phyloP scores from a whole-genome alignment of 2,113 vertebrate genomes.

The Bujurquina vittata region DNA sequence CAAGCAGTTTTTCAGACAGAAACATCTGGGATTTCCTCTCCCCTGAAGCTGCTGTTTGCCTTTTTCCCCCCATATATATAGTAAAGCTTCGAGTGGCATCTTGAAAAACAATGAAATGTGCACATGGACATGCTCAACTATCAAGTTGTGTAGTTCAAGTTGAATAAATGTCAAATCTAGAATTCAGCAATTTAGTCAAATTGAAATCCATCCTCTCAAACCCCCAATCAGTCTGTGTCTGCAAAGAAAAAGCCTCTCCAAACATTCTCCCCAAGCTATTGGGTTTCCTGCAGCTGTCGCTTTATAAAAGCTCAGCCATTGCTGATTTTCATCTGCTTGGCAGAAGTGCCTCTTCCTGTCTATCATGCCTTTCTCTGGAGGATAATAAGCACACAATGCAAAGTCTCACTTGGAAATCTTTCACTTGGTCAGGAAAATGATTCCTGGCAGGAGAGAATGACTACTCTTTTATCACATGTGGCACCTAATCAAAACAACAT shows the following conservation, averaged over 20 bases:
- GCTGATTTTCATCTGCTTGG: slow-evolving; percentile 73
- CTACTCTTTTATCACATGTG: slow-evolving; percentile 53
- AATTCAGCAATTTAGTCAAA: slow-evolving; percentile 25
- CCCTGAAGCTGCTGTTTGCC: slow-evolving; percentile 45
- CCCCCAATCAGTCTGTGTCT: slow-evolving; percentile 20
- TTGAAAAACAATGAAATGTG: slow-evolving; percentile 1
- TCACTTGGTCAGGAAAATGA: slow-evolving; percentile 42
- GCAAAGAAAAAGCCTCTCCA: slow-evolving; percentile 21
- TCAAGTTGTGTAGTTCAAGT: not conserved
- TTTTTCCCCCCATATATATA: slow-evolving; percentile 11
- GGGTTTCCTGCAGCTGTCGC: slow-evolving; percentile 77
- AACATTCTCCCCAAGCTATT: slow-evolving; percentile 55
- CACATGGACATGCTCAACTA: not conserved
- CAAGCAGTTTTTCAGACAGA: slow-evolving; percentile 69
- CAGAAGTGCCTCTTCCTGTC: slow-evolving; percentile 63
- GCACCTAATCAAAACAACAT: slow-evolving; percentile 33
- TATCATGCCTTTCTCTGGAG: slow-evolving; percentile 53
- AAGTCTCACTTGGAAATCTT: slow-evolving; percentile 54
- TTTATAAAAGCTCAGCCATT: slow-evolving; percentile 59
- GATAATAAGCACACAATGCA: slow-evolving; percentile 62
- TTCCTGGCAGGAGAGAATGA: slow-evolving; percentile 35
- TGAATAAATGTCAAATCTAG: slow-evolving; percentile 1
- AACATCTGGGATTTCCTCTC: slow-evolving; percentile 75
- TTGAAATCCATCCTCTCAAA: slow-evolving; percentile 42
- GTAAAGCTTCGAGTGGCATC: slow-evolving; percentile 22